Evolutionary conservation across 2,888 invertebrate species (phyloP), one percentile per base, ranked within the genome.

Genomic region (Lamellibrachia columna): DNA sequence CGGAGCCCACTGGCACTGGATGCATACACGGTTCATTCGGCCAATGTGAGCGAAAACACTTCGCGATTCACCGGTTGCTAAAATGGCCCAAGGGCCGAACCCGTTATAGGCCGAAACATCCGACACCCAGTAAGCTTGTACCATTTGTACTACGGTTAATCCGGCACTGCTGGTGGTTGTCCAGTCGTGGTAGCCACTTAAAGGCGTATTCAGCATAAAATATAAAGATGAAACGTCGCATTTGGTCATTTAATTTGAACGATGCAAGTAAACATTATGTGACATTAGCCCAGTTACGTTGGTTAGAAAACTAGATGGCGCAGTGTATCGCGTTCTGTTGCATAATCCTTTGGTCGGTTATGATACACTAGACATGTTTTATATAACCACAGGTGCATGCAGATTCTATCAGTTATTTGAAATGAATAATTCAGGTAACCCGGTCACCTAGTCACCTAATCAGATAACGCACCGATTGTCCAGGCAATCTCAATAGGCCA

Each of bases 361-460:
- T 75, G 22, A 22, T 3, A 75, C 6, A 55, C 9, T 15, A 22
- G 11, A 75, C 75, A 40, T 40, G 40, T 40, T 75, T 22, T 75
- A 75, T 60, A 60, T 75, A 75, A 75, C 22, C 6, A 22, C 22
- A 75, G 75, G 75, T 15, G 75, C 75, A 22, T 22, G 22, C 22
- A 22, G 75, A 75, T 75, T n/a, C 3, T 75, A 75, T 75, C 75
- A 15, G 75, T 75, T 15, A 75, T 75, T 75, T 75, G 75, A 75
- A 75, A 75, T 75, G 15, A 75, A 75, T 75, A 75, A 75, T 75
- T n/a, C 15, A 75, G 75, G 75, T 75, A n/a, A 75, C 75, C 75
- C n/a, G 75, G 75, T 75, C 75, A 75, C 75, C 75, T 75, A 75
- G 75, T 75, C 75, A 75, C 75, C 75, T n/a, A 75, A 75, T 75